A percentile compares a stretch with the other conserved stretches of the same genome.
phyloP scores from a whole-genome alignment of 2,797 vertebrate species.

The Sphaeramia orbicularis region DNA sequence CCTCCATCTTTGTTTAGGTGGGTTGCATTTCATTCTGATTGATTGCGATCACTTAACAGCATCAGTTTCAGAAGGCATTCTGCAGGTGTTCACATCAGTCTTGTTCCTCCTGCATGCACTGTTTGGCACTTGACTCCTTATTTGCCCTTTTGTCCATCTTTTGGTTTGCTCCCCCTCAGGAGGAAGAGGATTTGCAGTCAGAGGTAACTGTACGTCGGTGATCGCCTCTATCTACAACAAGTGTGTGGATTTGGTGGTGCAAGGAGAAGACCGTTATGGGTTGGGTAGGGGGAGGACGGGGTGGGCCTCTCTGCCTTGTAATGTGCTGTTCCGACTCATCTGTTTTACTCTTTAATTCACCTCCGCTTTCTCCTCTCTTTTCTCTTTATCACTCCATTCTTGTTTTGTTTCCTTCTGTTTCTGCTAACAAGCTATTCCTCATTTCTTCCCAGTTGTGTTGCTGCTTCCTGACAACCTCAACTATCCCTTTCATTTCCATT shows the following conservation, averaged over 20 bases:
- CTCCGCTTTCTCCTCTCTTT: background rate
- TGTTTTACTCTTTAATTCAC: slow-evolving; percentile 23
- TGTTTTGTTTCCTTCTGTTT: slow-evolving; percentile 20
- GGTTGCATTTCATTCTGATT: slow-evolving; percentile 9
- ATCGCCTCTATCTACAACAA: slow-evolving; percentile 44
- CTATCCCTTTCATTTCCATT: slow-evolving; percentile 47
- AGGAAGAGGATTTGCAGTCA: slow-evolving; percentile 81
- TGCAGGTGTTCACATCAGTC: slow-evolving; percentile 14
- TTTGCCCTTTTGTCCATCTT: slow-evolving; percentile 70
- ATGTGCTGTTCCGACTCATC: slow-evolving; percentile 32
- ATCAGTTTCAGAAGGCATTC: slow-evolving; percentile 18
- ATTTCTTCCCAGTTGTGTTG: slow-evolving; percentile 74
- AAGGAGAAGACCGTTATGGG: slow-evolving; percentile 35
- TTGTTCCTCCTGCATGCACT: slow-evolving; percentile 30
- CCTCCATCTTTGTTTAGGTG: no score
- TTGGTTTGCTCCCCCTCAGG: slow-evolving; percentile 76
- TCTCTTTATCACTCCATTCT: slow-evolving; percentile 1
- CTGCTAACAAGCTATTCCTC: slow-evolving; percentile 62
- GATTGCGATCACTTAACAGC: slow-evolving; percentile 4
- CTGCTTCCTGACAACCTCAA: slow-evolving; percentile 70
- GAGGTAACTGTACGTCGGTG: slow-evolving; percentile 80
- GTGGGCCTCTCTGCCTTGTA: slow-evolving; percentile 29
- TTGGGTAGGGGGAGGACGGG: slow-evolving; percentile 7
- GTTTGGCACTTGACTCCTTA: slow-evolving; percentile 48
- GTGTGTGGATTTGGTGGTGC: slow-evolving; percentile 65